These are phyloP conservation scores for Troilus luridus DNA, from an alignment of 2,888 invertebrate species.

Conservation along the genomic window DNA sequence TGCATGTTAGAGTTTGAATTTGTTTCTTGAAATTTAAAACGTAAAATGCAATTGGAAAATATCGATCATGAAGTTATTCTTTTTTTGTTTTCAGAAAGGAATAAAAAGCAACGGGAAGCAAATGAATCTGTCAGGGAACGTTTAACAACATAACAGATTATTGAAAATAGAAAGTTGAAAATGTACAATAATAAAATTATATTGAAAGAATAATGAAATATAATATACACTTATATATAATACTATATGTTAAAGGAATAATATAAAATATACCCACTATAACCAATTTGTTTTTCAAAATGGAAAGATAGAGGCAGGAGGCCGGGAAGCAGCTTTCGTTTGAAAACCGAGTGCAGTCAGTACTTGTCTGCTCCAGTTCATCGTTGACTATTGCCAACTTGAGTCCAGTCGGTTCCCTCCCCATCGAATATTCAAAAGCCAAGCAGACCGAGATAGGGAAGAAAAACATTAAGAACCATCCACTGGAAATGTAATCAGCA, in stretches of 20 bases:
- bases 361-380: neutral
- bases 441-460: neutral
- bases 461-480: neutral
- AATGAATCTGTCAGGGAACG: no score
- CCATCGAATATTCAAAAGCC: neutral
- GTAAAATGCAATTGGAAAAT: no score
- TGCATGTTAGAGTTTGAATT: no score
- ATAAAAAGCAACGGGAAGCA: no score
- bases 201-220: no score
- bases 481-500: neutral
- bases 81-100: no score
- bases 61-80: no score
- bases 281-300: neutral
- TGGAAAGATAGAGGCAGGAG: neutral
- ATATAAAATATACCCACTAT: neutral
- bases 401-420: neutral
- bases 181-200: no score
- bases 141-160: no score
- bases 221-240: no score
- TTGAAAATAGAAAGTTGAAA: no score
- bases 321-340: neutral
- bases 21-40: no score
- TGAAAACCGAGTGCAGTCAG: neutral
- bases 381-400: neutral
- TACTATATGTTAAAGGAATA: neutral